Evolutionary conservation across 2,888 invertebrate genomes (phyloP), one percentile per base, ranked within the genome.

Genomic region (Gymnosoma rotundatum): DNA sequence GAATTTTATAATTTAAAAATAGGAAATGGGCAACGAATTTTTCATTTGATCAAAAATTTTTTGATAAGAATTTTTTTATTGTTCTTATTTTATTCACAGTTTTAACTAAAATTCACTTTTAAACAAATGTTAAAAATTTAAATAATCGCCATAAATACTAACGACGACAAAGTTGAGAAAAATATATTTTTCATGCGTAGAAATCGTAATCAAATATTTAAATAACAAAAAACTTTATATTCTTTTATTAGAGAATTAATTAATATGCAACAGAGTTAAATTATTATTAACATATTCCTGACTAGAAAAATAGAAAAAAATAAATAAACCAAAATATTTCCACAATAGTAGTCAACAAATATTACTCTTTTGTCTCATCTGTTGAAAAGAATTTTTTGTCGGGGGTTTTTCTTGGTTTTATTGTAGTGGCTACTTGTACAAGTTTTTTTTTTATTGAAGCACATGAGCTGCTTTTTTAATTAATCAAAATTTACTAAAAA

Each of bases 391-490:
- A 12, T 42, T 10, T 42, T 32, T 42, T 42, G 42, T 42, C 12
- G 2, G 42, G 48, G 1, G 5, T 42, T 60, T 20, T 75, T 81
- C 7, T 32, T 6, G 6, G 6, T 32, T 32, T 2, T 5, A 7
- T 32, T 32, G 32, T 8, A 6, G 32, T 32, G 8, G 32, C 32
- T 32, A 5, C 16, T n/a, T 38, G 32, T 38, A 36, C n/a, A 12
- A 63, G 20, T 21, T 10, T 50, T 56, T 36, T 56, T 64, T 18
- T 32, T 32, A 5, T 32, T 2, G 6, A 32, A 48, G 78, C 14
- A 69, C 78, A 69, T 75, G 83, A 78, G 63, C 25, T 64, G 78
- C 10, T 70, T 83, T 69, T 69, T 70, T 83, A 83, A 83, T 78
- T 70, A 78, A 58, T 18, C 14, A 60, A 66, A 79, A 66, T n/a